Evolutionary conservation across 1,140 invertebrate genomes (phyloP).

Genomic region (Maconellicoccus hirsutus): DNA sequence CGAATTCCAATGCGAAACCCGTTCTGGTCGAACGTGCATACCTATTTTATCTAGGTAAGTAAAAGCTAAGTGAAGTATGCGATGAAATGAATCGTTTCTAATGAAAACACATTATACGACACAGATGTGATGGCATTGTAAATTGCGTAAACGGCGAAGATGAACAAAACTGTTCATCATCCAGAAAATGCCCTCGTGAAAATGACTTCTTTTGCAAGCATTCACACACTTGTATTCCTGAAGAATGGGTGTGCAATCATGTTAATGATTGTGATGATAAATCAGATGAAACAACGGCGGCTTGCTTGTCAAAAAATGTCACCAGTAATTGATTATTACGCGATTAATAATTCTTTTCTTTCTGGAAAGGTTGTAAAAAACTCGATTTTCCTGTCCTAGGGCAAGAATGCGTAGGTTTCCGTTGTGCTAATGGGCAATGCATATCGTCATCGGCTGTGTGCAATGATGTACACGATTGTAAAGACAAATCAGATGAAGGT

Average conservation of each 20-base stretch:
- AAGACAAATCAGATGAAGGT: conserved; percentile 31
- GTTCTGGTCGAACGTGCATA: not conserved
- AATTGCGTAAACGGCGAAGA: not conserved
- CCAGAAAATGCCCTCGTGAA: not conserved
- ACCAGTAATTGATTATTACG: not conserved
- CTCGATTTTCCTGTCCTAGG: not conserved
- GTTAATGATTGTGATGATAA: not conserved
- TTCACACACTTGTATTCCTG: not conserved
- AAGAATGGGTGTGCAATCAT: not conserved
- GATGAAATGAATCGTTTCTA: not conserved
- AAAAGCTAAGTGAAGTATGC: not conserved
- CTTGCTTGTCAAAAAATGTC: not conserved
- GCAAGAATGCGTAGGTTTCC: conserved; percentile 33
- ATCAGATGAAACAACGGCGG: not conserved
- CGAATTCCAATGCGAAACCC: not conserved
- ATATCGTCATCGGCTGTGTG: conserved; percentile 32
- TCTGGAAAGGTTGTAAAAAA: not conserved
- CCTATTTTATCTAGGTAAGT: not conserved
- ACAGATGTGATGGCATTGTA: not conserved
- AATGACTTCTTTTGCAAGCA: not conserved
- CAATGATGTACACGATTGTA: conserved; percentile 29
- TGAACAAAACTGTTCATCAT: not conserved
- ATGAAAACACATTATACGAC: too few relatives aligned
- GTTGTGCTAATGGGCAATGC: conserved; percentile 37
- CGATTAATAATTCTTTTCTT: not conserved